Base-by-base conservation (phyloP, 53 echinoderm and acorn worm genomes). In the Henricia sp. region DNA sequence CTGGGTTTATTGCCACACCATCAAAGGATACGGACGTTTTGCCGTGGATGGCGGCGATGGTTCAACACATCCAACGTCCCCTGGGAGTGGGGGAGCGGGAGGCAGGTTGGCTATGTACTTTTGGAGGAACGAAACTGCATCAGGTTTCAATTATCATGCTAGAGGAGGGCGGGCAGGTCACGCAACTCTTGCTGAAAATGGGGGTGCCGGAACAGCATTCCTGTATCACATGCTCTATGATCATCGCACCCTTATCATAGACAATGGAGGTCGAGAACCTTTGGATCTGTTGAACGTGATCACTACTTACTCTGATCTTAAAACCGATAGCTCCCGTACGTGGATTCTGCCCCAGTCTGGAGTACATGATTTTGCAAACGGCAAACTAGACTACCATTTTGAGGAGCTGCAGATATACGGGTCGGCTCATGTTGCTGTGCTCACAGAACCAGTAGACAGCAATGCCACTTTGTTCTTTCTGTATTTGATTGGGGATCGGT, bases 331-430 rank as follows among this genome's bases (percentile, higher is more conserved):
- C 37, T 95, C 92, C 54, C 64, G 95, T 21, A 92, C 95, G 0
- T 95, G 95, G 95, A 85, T 95, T 33, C 86, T 95, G 37, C 90
- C 95, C 21, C 83, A 90, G 67, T 95, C 95, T 23, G 95, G 95
- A 34, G 86, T 67, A 14, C 92, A 95, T 57, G 85, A 90, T 30
- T 90, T 95, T 83, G 95, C 95, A n/a, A 87, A 87, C 55, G 92
- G 92, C 5, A 88, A 80, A 17, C 72, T 88, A 43, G 78, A 90
- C 56, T 95, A 90, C 37, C 92, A 92, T 52, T 95, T 95, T 90
- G 95, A 95, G 71, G 95, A 95, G 48, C 77, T 95, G n/a, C 95
- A 95, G 60, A 59, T 95, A 17, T 92, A 95, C 46, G 95, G 95
- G 32, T 41, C 75, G 37, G 90, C 95, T 14, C 90, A 95, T 66